Evolutionary conservation across 2,888 invertebrate species (phyloP).

Genomic region (Hemaris fuciformis): DNA sequence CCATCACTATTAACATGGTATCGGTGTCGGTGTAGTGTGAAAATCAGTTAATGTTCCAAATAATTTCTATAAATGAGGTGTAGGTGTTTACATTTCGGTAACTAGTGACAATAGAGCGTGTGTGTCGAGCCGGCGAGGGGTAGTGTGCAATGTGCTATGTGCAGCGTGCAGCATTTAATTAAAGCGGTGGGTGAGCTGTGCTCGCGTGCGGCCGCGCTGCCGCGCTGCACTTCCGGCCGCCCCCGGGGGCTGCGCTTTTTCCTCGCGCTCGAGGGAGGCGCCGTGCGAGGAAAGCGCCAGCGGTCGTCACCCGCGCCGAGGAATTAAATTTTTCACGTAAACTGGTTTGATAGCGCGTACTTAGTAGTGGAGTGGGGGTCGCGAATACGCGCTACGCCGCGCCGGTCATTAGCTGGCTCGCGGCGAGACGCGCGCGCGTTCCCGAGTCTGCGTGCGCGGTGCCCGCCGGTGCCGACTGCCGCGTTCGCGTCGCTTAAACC

Average conservation of each 20-base stretch:
- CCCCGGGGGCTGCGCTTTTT: conserved; percentile 75
- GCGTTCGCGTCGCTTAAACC: conserved; percentile 22
- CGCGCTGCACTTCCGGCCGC: conserved; percentile 73
- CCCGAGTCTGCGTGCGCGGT: conserved; percentile 51
- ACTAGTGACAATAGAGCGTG: conserved; percentile 1
- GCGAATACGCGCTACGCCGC: conserved; percentile 75
- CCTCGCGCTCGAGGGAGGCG: conserved; percentile 59
- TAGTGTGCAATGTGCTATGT: conserved; percentile 27
- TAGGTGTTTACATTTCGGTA: conserved; percentile 8
- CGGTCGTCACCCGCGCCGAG: conserved; percentile 74
- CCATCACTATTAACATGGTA: neutral
- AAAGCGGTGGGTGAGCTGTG: conserved; percentile 75
- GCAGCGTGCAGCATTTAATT: conserved; percentile 75
- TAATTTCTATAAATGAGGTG: neutral
- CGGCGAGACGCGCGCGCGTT: conserved; percentile 72
- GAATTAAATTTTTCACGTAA: conserved; percentile 80
- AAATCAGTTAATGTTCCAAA: conserved; percentile 4
- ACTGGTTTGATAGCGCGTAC: conserved; percentile 79
- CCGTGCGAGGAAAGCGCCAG: conserved; percentile 71
- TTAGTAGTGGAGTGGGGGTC: conserved; percentile 74
- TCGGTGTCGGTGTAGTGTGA: neutral
- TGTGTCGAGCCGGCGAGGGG: neutral
- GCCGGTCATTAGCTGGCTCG: conserved; percentile 76
- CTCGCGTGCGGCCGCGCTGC: conserved; percentile 65
- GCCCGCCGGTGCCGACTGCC: conserved; percentile 30